Percentiles rank a stretch among this genome's conserved stretches.
These are phyloP conservation scores for Phalera bucephala DNA, from an alignment of 2,888 invertebrate species.

Conservation along the genomic window DNA sequence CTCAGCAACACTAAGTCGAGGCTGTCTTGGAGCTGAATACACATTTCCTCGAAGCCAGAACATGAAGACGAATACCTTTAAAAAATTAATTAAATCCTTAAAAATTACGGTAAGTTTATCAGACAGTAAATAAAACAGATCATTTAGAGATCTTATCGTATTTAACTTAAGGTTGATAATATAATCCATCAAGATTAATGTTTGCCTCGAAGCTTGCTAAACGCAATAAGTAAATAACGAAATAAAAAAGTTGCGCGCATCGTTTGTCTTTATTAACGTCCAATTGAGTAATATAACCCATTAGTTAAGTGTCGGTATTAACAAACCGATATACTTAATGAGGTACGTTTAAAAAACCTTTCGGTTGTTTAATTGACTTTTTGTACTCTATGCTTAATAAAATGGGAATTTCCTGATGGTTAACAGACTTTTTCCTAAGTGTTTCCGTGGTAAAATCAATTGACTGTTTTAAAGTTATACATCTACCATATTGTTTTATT, in stretches of 20 bases:
- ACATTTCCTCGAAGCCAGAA: conserved; percentile 21
- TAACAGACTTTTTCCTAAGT: too few relatives aligned
- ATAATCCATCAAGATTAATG: too few relatives aligned
- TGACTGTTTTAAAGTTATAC: too few relatives aligned
- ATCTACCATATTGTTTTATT: too few relatives aligned
- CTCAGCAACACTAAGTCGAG: conserved; percentile 59
- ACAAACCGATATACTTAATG: neutral
- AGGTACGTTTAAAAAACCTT: neutral
- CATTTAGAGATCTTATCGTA: too few relatives aligned
- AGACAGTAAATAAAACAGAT: too few relatives aligned
- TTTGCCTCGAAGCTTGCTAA: too few relatives aligned
- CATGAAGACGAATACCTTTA: conserved; percentile 39
- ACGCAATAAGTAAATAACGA: too few relatives aligned
- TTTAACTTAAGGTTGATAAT: too few relatives aligned
- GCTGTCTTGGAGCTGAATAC: conserved; percentile 45
- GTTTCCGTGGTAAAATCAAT: too few relatives aligned
- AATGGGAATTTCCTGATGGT: neutral
- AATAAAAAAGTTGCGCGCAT: too few relatives aligned
- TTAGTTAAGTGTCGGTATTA: conserved; percentile 28
- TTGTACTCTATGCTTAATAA: neutral
- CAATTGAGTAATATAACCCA: conserved; percentile 38
- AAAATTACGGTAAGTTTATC: too few relatives aligned
- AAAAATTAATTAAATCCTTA: conserved; percentile 15
- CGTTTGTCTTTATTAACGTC: conserved; percentile 31
- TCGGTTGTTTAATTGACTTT: neutral